Percentiles rank a stretch among this genome's conserved stretches.
Conservation (phyloP, 2,888 invertebrate species). For the Andrena flavipes region DNA sequence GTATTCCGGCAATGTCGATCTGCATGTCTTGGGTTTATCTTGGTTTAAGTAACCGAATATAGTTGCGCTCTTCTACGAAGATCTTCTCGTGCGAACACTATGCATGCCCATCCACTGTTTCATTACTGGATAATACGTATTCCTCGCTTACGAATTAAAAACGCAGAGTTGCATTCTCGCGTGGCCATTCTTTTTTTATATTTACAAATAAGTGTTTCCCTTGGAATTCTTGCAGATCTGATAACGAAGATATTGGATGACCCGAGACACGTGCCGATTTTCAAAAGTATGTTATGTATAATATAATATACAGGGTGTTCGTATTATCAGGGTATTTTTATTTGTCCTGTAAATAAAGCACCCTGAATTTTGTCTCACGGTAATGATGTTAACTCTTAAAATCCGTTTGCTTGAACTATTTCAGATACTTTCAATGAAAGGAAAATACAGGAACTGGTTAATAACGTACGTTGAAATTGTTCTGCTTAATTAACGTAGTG, state of each 20-base stretch:
- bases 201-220: background rate
- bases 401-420: constrained; percentile 50
- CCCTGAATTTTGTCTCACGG: background rate
- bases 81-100: no score
- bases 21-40: no score
- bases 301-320: no score
- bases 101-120: no score
- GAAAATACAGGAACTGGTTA: constrained; percentile 70
- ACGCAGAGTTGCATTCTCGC: background rate
- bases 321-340: no score
- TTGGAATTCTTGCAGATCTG: constrained; percentile 73
- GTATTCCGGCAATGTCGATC: no score
- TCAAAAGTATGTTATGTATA: constrained; percentile 74
- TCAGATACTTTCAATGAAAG: constrained; percentile 74
- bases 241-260: constrained; percentile 71
- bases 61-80: background rate
- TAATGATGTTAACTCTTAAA: background rate
- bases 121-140: background rate
- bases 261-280: constrained; percentile 60
- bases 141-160: background rate
- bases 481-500: background rate
- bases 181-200: background rate
- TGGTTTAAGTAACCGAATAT: no score
- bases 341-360: no score
- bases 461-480: constrained; percentile 73